phyloP scores from a whole-genome alignment of 1,140 invertebrate species.

The Orchestia grillus region DNA sequence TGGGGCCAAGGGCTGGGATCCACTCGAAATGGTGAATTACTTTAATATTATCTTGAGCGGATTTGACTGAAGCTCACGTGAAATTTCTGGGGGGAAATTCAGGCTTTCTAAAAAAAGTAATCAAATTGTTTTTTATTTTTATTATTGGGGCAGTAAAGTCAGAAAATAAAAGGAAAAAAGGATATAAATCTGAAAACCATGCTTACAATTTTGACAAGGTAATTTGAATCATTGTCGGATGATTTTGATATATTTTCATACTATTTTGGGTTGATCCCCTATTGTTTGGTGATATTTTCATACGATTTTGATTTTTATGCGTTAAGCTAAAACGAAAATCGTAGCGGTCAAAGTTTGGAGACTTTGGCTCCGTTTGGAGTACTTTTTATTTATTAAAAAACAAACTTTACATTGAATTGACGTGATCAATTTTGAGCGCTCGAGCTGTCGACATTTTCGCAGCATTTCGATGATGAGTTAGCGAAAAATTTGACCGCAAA shows the following conservation, averaged over 20 bases:
- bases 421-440: no score
- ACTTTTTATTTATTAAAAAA: no score
- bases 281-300: no score
- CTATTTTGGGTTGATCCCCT: no score
- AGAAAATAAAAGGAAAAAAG: background rate
- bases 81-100: background rate
- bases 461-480: no score
- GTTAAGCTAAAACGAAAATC: no score
- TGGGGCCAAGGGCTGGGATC: background rate
- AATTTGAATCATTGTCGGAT: background rate
- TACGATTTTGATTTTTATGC: no score
- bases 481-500: background rate
- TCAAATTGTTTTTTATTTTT: background rate
- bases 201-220: no score
- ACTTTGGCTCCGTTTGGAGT: no score
- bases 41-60: background rate
- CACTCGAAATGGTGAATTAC: background rate
- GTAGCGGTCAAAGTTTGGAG: no score
- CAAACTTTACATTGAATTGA: no score
- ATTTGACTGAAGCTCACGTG: background rate
- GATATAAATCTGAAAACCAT: background rate
- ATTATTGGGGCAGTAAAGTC: background rate
- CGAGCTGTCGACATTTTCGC: no score
- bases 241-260: background rate
- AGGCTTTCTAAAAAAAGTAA: background rate